Percentiles rank a stretch among this genome's conserved stretches.
phyloP scores from a whole-genome alignment of 1,140 invertebrate genomes.

The Ceratosolen fusciceps region DNA sequence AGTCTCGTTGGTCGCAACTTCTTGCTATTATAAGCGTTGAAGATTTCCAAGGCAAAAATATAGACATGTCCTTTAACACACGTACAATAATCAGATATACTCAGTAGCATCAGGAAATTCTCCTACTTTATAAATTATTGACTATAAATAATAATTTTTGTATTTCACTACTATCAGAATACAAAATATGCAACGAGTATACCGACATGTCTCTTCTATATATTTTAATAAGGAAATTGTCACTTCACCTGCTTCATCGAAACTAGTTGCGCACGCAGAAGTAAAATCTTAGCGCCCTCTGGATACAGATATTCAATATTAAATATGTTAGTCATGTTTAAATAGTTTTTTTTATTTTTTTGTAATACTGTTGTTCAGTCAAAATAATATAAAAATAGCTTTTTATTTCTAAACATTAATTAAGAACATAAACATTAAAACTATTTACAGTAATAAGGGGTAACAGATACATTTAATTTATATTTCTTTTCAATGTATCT shows the following conservation, averaged over 20 bases:
- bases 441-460: too few relatives aligned
- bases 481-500: too few relatives aligned
- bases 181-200: background rate
- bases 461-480: too few relatives aligned
- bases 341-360: background rate
- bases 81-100: background rate
- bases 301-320: too few relatives aligned
- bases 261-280: conserved; percentile 7
- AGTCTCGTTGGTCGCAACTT: background rate
- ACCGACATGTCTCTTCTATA: background rate
- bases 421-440: too few relatives aligned
- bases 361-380: background rate
- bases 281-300: conserved; percentile 6
- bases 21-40: background rate
- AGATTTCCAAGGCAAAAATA: background rate
- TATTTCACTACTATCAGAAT: background rate
- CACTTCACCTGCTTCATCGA: background rate
- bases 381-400: background rate
- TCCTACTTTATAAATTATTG: background rate
- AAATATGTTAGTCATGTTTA: background rate
- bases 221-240: background rate
- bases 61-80: background rate
- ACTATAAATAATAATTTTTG: background rate
- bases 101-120: background rate
- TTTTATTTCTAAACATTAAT: too few relatives aligned